Evolutionary conservation across 2,797 vertebrate species (phyloP).

Genomic region (Melanotaenia maccullochi): DNA sequence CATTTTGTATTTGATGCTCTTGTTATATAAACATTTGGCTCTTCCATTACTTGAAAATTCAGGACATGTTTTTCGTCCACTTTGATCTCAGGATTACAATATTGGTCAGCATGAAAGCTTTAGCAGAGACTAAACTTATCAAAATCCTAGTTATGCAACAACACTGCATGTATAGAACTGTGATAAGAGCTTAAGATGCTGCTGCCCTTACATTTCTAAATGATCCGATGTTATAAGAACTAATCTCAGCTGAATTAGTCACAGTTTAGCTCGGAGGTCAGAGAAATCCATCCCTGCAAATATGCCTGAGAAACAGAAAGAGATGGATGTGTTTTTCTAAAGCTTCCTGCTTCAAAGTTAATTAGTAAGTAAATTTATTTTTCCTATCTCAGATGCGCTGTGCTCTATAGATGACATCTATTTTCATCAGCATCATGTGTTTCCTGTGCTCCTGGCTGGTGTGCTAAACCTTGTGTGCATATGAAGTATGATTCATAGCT

Average conservation of each 20-base stretch:
- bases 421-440: constrained; percentile 41
- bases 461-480: constrained; percentile 27
- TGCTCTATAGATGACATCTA: constrained; percentile 44
- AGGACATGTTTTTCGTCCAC: constrained; percentile 21
- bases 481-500: constrained; percentile 46
- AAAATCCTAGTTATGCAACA: constrained; percentile 73
- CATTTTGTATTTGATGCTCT: constrained; percentile 27
- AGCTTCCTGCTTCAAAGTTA: constrained; percentile 18
- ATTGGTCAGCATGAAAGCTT: constrained; percentile 49
- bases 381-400: constrained; percentile 30
- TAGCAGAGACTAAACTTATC: constrained; percentile 56
- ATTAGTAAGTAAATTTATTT: constrained; percentile 40
- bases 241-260: background rate
- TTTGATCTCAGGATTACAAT: constrained; percentile 71
- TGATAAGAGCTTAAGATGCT: constrained; percentile 23
- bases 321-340: constrained; percentile 28
- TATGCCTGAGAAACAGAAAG: background rate
- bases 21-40: constrained; percentile 54
- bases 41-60: constrained; percentile 50
- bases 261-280: constrained; percentile 12
- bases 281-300: background rate
- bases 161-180: constrained; percentile 23
- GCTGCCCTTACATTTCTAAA: constrained; percentile 18
- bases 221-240: constrained; percentile 6
- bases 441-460: constrained; percentile 40